Conservation (phyloP, 2,888 invertebrate genomes). For the Eristalis tenax region DNA sequence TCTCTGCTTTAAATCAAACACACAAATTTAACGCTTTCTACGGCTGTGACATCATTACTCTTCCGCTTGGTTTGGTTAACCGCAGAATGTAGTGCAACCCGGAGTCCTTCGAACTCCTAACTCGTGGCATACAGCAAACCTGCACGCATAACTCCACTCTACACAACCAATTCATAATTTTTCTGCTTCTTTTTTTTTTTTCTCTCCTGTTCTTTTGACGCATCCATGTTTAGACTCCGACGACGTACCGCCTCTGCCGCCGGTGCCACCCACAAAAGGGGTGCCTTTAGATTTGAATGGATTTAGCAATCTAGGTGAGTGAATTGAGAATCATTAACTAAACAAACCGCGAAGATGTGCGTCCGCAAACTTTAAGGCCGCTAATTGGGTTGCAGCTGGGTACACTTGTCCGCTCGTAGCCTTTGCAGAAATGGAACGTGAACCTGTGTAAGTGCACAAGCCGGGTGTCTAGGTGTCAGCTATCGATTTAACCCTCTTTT, state of each 20-base stretch:
- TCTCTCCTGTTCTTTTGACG: conserved; percentile 58
- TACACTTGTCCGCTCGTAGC: not conserved
- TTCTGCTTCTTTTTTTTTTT: conserved; percentile 56
- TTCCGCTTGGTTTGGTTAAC: conserved; percentile 66
- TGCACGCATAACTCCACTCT: conserved; percentile 40
- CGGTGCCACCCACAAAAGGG: conserved; percentile 85
- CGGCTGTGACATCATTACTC: conserved; percentile 57
- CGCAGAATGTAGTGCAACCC: conserved; percentile 35
- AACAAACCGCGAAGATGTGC: not conserved
- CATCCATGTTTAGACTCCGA: conserved; percentile 76
- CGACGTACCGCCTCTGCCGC: conserved; percentile 82
- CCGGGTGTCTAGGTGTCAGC: not conserved
- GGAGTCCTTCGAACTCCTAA: conserved; percentile 40
- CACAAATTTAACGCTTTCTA: conserved; percentile 38
- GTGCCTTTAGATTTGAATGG: conserved; percentile 82
- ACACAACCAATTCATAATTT: conserved; percentile 19
- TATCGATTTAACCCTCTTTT: conserved; percentile 27
- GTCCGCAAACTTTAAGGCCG: not conserved
- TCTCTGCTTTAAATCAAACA: conserved; percentile 35
- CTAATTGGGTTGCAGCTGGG: not conserved
- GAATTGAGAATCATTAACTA: conserved; percentile 37
- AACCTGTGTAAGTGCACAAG: not conserved
- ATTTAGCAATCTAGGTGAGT: conserved; percentile 84
- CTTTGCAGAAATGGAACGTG: not conserved
- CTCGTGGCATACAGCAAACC: conserved; percentile 22